These are phyloP conservation scores for Neodiprion virginianus DNA, from an alignment of 1,140 invertebrate species.

Conservation along the genomic window DNA sequence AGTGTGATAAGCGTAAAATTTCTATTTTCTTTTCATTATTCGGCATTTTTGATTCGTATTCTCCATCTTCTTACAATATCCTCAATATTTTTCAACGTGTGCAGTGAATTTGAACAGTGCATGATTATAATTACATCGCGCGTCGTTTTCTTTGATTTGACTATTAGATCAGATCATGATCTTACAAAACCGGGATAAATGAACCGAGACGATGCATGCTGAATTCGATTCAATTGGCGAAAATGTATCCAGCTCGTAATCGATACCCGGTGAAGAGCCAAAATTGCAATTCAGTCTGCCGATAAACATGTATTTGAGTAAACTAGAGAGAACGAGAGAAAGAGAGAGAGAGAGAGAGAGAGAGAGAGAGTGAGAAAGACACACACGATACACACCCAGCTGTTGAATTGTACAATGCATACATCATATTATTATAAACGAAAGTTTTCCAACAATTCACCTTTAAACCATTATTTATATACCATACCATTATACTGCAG, in stretches of 20 bases:
- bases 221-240: neutral
- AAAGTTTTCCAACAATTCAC: neutral
- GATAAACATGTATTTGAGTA: neutral
- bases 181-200: neutral
- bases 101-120: neutral
- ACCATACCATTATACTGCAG: neutral
- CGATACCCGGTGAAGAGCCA: neutral
- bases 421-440: neutral
- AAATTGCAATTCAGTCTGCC: neutral
- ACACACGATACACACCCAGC: conserved; percentile 36
- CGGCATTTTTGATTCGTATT: conserved; percentile 20
- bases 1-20: conserved; percentile 24
- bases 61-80: neutral
- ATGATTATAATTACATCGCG: too few species aligned
- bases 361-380: neutral
- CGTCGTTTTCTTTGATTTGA: too few species aligned
- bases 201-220: neutral
- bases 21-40: conserved; percentile 41
- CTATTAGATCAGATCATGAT: too few species aligned
- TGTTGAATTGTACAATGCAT: conserved; percentile 43
- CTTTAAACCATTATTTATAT: neutral
- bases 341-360: neutral
- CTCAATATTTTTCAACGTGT: conserved; percentile 15
- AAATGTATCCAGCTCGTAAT: neutral
- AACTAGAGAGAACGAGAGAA: neutral